Conservation (phyloP, 1,140 invertebrate species). For the Leptonema lineaticorne region DNA sequence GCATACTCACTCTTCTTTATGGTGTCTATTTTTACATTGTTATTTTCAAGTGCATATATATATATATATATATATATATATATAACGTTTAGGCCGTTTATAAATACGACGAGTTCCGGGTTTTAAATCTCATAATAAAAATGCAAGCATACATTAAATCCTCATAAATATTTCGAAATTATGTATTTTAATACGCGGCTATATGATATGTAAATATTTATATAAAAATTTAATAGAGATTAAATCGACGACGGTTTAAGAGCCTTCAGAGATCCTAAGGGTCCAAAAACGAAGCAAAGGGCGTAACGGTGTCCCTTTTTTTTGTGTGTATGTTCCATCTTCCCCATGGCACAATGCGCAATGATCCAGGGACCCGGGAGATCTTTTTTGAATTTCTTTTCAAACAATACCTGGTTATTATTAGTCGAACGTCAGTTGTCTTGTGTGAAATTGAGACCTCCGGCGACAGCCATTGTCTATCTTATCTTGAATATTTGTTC, state of each 20-base stretch:
- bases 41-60: too few species aligned
- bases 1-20: too few species aligned
- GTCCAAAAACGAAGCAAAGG: conserved; percentile 25
- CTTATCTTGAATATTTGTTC: too few species aligned
- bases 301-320: conserved; percentile 40
- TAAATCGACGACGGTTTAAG: not conserved
- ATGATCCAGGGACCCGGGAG: conserved; percentile 1
- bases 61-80: too few species aligned
- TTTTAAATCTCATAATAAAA: too few species aligned
- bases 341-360: conserved; percentile 12
- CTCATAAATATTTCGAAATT: too few species aligned
- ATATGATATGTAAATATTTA: not conserved
- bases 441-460: conserved; percentile 40
- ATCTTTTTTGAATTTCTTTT: conserved; percentile 28
- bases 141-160: not conserved
- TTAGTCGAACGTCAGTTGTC: conserved; percentile 23
- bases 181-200: too few species aligned
- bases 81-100: too few species aligned
- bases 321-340: conserved; percentile 4
- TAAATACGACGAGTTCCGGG: too few species aligned
- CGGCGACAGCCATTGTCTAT: conserved; percentile 14
- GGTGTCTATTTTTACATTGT: too few species aligned
- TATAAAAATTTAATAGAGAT: not conserved
- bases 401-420: conserved; percentile 26
- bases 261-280: not conserved